phyloP scores from a whole-genome alignment of 2,797 vertebrate genomes.

The Steatocranus sp. region DNA sequence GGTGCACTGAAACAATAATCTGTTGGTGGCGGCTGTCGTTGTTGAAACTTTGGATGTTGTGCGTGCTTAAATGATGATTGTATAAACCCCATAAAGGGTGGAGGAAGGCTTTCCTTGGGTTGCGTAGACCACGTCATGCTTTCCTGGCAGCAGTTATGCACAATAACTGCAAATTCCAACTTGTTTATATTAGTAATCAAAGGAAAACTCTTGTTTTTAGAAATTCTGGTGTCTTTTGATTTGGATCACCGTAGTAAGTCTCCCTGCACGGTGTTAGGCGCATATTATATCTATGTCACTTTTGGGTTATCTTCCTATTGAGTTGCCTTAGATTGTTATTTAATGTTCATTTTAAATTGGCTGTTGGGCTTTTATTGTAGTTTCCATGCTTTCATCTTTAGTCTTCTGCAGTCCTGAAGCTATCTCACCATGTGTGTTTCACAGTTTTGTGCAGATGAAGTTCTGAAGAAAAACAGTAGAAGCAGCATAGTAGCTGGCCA shows the following conservation, averaged over 20 bases:
- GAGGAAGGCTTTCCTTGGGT: not conserved
- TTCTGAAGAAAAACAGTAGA: not conserved
- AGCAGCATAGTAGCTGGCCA: not conserved
- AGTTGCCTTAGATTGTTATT: constrained; percentile 27
- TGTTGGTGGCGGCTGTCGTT: not conserved
- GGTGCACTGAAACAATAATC: not conserved
- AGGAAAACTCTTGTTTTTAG: not conserved
- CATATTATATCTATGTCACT: not conserved
- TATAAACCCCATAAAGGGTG: not conserved
- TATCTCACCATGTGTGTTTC: not conserved
- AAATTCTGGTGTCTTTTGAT: not conserved
- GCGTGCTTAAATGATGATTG: not conserved
- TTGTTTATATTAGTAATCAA: not conserved
- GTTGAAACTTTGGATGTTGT: not conserved
- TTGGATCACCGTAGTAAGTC: not conserved
- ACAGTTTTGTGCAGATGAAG: not conserved
- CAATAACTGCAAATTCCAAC: not conserved
- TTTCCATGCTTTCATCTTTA: constrained; percentile 4
- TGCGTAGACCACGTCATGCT: not conserved
- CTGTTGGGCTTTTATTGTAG: constrained; percentile 8
- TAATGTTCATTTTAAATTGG: constrained; percentile 26
- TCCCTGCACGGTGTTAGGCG: not conserved
- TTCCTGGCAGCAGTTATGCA: not conserved
- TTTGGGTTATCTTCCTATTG: constrained; percentile 31
- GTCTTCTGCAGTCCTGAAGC: not conserved